Conservation (phyloP, 2,888 invertebrate species). For the Lamellibrachia columna region DNA sequence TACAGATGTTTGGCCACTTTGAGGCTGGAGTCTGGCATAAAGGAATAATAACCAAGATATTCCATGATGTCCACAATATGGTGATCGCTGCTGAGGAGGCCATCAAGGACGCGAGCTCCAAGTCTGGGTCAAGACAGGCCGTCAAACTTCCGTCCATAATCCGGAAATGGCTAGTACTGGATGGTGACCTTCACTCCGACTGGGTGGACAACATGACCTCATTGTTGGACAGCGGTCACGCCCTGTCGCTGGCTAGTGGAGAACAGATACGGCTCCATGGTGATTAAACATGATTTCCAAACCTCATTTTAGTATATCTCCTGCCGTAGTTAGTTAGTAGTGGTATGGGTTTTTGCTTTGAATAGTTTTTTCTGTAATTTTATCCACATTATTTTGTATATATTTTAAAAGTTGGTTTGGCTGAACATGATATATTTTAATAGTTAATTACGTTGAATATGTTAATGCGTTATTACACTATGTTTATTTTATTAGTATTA, state of each 20-base stretch:
- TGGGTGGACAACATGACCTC: constrained; percentile 62
- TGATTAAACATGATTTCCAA: constrained; percentile 26
- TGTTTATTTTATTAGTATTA: too few species aligned
- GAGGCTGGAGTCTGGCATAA: constrained; percentile 54
- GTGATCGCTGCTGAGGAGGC: constrained; percentile 49
- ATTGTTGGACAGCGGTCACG: constrained; percentile 47
- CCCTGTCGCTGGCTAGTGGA: constrained; percentile 55
- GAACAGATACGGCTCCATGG: constrained; percentile 50
- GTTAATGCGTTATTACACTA: too few species aligned
- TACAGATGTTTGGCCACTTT: constrained; percentile 58
- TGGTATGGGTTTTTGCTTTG: background rate
- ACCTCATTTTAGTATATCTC: background rate
- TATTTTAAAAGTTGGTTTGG: too few species aligned
- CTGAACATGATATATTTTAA: too few species aligned
- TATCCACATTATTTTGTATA: too few species aligned
- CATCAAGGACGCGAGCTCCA: constrained; percentile 45
- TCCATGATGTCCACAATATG: constrained; percentile 52
- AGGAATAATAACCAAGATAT: constrained; percentile 55
- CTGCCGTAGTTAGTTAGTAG: background rate
- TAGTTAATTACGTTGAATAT: too few species aligned
- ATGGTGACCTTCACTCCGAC: constrained; percentile 55
- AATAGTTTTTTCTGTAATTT: background rate
- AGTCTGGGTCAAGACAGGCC: background rate
- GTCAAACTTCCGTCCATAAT: constrained; percentile 26
- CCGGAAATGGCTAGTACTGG: constrained; percentile 58